Base-by-base conservation (phyloP, 1,140 invertebrate genomes). In the Pseudomyrmex sp. region DNA sequence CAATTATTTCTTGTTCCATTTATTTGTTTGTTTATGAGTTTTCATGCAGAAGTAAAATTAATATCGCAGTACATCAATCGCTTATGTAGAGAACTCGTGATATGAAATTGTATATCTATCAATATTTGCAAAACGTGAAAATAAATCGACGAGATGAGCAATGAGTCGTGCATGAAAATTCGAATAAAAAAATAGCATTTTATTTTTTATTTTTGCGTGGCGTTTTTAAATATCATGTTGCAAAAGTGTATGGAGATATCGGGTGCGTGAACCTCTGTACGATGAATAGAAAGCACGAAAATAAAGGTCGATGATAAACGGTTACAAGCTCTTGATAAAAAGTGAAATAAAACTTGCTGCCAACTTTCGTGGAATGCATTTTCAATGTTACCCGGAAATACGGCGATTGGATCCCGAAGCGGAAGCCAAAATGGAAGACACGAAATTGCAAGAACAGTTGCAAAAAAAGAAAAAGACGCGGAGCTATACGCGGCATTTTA, bases 101-200 rank as follows among this genome's bases (percentile, higher is more conserved):
- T 59, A 61, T 18, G 46, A 59, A 72, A 80, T 80, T 23, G 18
- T 69, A 70, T 48, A 52, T 0, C 54, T 48, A 54, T 44, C 50
- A 50, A 80, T 72, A 80, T 80, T 80, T 72, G 54, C n/a, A 66
- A 56, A 15, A 18, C 50, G 13, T 46, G 44, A 72, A 35, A 35
- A 59, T 50, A 70, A 72, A 72, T 50, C 44, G 46, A 35, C n/a
- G 46, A 72, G 2, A 54, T 59, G n/a, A 80, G 10, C 35, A 12
- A 48, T 56, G 52, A 9, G 13, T 10, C 20, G n/a, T 12, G 18
- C 15, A 23, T 12, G 5, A 9, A 54, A 18, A 46, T 44, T 35
- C 48, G 26, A 20, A 20, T 76, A 35, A 44, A 48, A 48, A 68
- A 75, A 56, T n/a, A 12, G 65, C 50, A 13, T 52, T 10, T 10